Conservation (phyloP, 1,140 invertebrate species). For the Plodia interpunctella region DNA sequence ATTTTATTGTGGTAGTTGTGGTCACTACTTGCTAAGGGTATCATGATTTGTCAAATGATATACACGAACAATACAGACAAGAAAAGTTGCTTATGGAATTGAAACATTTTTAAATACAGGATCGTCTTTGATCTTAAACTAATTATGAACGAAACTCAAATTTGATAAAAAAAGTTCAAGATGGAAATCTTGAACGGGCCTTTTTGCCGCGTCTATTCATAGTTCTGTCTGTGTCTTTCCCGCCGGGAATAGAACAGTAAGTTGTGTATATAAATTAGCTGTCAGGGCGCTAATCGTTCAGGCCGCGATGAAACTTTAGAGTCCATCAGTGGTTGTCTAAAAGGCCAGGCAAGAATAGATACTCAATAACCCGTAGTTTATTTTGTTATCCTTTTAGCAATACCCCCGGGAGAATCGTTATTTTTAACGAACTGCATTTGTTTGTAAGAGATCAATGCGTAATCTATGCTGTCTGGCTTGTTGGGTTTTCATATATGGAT, state of each 20-base stretch:
- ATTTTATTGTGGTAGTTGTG: no score
- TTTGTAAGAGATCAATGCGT: slow-evolving; percentile 24
- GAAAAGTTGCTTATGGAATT: no score
- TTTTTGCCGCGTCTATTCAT: slow-evolving; percentile 34
- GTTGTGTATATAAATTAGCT: slow-evolving; percentile 76
- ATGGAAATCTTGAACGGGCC: neutral
- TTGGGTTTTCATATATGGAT: neutral
- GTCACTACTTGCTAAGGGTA: no score
- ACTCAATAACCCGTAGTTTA: slow-evolving; percentile 56
- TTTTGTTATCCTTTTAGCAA: slow-evolving; percentile 56
- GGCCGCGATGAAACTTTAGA: slow-evolving; percentile 73
- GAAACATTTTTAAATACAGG: no score
- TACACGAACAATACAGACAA: no score
- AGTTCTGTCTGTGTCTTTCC: slow-evolving; percentile 39
- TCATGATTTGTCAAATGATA: no score
- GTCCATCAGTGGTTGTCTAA: slow-evolving; percentile 67
- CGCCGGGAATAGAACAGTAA: slow-evolving; percentile 70
- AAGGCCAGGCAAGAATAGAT: slow-evolving; percentile 63
- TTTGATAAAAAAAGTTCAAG: neutral
- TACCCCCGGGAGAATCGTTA: slow-evolving; percentile 30
- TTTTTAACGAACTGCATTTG: slow-evolving; percentile 37
- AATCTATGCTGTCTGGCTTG: slow-evolving; percentile 10
- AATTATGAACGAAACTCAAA: neutral
- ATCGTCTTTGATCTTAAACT: no score
- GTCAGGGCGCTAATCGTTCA: slow-evolving; percentile 72